Conservation (phyloP, 2,888 invertebrate genomes). For the Maniola hyperantus region DNA sequence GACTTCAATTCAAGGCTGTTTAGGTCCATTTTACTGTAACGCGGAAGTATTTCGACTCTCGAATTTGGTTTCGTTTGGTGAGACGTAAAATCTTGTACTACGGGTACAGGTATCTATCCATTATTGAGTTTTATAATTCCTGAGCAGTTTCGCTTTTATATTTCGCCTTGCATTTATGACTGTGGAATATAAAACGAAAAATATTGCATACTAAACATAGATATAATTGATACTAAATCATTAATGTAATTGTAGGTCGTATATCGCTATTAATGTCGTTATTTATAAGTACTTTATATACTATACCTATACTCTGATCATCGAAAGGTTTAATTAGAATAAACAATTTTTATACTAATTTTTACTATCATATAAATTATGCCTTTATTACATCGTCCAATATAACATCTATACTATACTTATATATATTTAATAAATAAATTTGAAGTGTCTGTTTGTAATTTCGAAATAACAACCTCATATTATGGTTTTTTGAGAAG, state of each 20-base stretch:
- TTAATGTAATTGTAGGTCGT: background rate
- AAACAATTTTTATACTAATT: background rate
- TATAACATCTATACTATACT: too few species aligned
- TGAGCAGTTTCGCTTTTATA: background rate
- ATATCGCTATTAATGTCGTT: background rate
- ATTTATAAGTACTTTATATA: constrained; percentile 12
- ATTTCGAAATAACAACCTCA: too few species aligned
- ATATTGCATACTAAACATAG: background rate
- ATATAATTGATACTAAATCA: background rate
- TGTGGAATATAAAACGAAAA: background rate
- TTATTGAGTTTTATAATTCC: too few species aligned
- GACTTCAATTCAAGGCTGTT: too few species aligned
- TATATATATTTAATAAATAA: too few species aligned
- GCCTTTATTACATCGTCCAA: background rate
- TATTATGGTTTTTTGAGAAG: too few species aligned
- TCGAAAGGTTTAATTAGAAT: background rate
- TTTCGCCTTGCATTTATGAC: background rate
- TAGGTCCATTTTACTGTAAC: too few species aligned
- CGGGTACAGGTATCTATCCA: too few species aligned
- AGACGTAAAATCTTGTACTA: too few species aligned
- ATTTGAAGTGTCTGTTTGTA: too few species aligned
- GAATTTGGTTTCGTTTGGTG: too few species aligned
- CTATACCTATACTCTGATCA: background rate
- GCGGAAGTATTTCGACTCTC: too few species aligned
- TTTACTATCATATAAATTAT: background rate